Base-by-base conservation (phyloP, 53 echinoderm and acorn worm species). In the Hippasteria phrygiana region DNA sequence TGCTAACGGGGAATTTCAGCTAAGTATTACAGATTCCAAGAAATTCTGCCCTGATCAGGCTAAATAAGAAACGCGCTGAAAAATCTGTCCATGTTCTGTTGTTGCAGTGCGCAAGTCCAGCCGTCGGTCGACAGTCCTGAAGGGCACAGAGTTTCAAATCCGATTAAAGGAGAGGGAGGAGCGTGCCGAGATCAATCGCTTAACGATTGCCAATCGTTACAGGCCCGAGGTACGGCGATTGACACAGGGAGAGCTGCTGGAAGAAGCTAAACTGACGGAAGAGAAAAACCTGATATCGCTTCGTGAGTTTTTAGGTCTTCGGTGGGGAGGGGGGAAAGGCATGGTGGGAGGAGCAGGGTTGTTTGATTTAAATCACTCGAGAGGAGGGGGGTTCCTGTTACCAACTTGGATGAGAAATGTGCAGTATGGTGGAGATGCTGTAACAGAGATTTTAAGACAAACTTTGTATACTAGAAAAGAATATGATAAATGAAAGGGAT, bases 241-340 rank as follows among this genome's bases (percentile, higher is more conserved):
- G 43, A 97, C 97, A 8, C 97, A 97, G 56, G 95, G 82, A 45
- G 97, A 97, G 79, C 76, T 97, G n/a, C 92, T 97, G 1, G 92
- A 70, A 35, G 97, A 97, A 66, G 97, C 97, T 4, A 87, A 87
- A 64, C 50, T 95, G 37, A 97, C 97, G 22, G 95, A 95, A 73
- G 93, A 93, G 80, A 83, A 95, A 32, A 97, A 97, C 48, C 76
- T 97, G 0, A 93, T 92, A 33, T 97, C 97, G 9, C 73, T 97
- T 3, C 84, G 97, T 97, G 76, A 92, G 96, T 88, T 13, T 55
- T 5, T 48, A 26, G 50, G 31, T 62, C 4, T 28, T 79, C 11
- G 36, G 24, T 31, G 27, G 24, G 34, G 36, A 76, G 48, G 45
- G 7, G 77, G 26, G 5, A 4, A n/a, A 43, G 37, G 6, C 7